Evolutionary conservation across 2,888 invertebrate species (phyloP), one percentile per base, ranked within the genome.

Genomic region (Muschampia plurimacula): DNA sequence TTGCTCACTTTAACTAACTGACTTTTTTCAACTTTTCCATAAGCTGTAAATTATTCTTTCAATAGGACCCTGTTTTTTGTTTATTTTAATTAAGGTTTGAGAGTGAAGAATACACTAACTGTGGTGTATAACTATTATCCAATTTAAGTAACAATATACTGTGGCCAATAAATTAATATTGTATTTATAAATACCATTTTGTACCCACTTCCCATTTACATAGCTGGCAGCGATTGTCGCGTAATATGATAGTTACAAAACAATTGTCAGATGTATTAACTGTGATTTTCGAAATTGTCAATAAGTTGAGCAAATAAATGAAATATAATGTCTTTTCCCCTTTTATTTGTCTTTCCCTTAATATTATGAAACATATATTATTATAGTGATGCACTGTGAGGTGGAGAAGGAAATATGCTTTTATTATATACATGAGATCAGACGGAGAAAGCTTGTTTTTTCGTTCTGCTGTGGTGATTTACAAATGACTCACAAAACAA

Each of bases 251-350:
- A 90, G 84, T 91, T 91, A 92, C 91, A 86, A 86, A 88, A 85
- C 87, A 91, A 89, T 86, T 92, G 93, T 93, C 93, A 92, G 93
- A 90, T 91, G 82, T 83, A 82, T 89, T 89, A 41, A 93, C 94
- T 93, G 94, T 94, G 94, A 94, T 94, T 94, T 92, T 93, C 93
- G 89, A 93, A 93, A 93, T 93, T 94, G 93, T 93, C 93, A 92
- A 90, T 94, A 94, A 94, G 93, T 93, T 93, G 93, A 94, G 93
- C 91, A 92, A 93, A 92, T 94, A 93, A 93, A 94, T 90, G 89
- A 93, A 91, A 90, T 89, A 89, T 84, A 86, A 85, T 82, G 75
- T 81, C 49, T 70, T 73, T 76, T 75, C 75, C 67, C 69, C 73
- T 77, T 77, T 77, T 75, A 76, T 76, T 77, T 73, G 7, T 22